These are phyloP conservation scores for Allacma fusca DNA, from an alignment of 2,888 invertebrate genomes.

Conservation along the genomic window DNA sequence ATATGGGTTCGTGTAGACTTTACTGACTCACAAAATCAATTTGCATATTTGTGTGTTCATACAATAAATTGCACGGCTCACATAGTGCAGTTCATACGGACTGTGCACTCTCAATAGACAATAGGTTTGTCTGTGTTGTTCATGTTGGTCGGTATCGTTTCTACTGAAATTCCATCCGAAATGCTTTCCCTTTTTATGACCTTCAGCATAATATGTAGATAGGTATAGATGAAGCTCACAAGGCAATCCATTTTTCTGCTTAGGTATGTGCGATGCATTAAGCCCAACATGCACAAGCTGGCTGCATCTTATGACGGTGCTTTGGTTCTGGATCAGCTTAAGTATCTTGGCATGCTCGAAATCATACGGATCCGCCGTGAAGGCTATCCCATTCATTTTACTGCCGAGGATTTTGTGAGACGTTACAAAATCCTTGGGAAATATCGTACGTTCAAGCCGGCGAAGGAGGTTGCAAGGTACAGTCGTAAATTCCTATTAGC, in stretches of 20 bases:
- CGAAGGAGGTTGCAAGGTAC: conserved; percentile 64
- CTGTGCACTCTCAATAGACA: too few relatives aligned
- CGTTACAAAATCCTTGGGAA: conserved; percentile 78
- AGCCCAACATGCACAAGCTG: conserved; percentile 85
- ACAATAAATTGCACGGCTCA: neutral
- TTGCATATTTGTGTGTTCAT: too few relatives aligned
- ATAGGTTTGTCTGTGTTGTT: too few relatives aligned
- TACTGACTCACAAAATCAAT: too few relatives aligned
- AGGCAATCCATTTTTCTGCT: neutral
- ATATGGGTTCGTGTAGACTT: neutral
- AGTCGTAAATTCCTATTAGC: neutral
- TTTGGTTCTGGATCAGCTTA: conserved; percentile 84
- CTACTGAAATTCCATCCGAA: neutral
- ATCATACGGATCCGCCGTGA: conserved; percentile 89
- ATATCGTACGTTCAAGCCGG: conserved; percentile 66
- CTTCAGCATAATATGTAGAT: too few relatives aligned
- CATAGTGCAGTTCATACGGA: neutral
- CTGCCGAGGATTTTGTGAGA: conserved; percentile 76
- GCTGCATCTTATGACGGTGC: conserved; percentile 81
- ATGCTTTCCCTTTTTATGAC: too few relatives aligned
- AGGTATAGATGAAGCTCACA: neutral
- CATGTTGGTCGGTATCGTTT: too few relatives aligned
- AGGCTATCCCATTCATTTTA: conserved; percentile 87
- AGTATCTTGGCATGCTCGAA: conserved; percentile 91
- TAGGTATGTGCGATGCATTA: conserved; percentile 90